phyloP scores from a whole-genome alignment of 2,888 invertebrate genomes.

The Neoitamus cyanurus region DNA sequence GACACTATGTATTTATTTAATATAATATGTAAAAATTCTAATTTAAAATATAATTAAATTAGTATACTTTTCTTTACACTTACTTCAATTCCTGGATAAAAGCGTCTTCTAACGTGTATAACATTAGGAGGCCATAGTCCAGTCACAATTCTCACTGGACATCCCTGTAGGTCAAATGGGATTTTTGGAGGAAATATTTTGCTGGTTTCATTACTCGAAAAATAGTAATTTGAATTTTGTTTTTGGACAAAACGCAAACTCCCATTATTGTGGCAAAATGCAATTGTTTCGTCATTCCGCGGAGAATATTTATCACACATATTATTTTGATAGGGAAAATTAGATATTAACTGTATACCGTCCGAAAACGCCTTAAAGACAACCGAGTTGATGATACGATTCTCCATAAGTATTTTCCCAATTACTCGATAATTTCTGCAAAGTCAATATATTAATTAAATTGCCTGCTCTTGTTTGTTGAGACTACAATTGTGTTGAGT shows the following conservation, averaged over 20 bases:
- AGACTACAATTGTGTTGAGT: background rate
- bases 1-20: background rate
- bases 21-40: background rate
- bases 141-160: conserved; percentile 46
- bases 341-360: background rate
- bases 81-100: conserved; percentile 50
- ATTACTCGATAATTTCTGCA: background rate
- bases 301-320: conserved; percentile 45
- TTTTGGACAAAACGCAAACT: background rate
- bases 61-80: no score
- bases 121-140: conserved; percentile 51
- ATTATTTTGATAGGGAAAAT: conserved; percentile 46
- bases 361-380: conserved; percentile 24
- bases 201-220: background rate
- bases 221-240: background rate
- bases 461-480: background rate
- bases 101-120: conserved; percentile 39
- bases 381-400: conserved; percentile 38
- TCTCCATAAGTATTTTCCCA: background rate
- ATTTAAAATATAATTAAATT: no score
- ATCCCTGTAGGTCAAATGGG: conserved; percentile 36
- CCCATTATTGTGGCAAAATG: background rate
- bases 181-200: conserved; percentile 46
- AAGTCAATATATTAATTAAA: background rate
- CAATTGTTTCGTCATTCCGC: conserved; percentile 36